A percentile compares a stretch with the other conserved stretches of the same genome.
Conservation (phyloP, 2,888 invertebrate species). For the Tetranychus truncatus region DNA sequence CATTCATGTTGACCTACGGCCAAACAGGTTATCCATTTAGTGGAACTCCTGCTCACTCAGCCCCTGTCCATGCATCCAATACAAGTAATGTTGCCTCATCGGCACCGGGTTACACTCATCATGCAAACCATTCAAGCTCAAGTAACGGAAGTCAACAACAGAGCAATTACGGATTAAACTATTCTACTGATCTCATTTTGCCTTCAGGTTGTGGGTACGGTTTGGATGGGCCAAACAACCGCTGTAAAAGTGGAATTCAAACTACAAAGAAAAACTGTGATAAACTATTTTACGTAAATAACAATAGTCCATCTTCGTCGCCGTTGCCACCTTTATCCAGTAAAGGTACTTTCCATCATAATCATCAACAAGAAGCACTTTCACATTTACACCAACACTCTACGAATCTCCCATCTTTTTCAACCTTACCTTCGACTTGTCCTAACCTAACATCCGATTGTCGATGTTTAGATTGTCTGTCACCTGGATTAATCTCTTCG, state of each 20-base stretch:
- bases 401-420: neutral
- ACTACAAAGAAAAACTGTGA: neutral
- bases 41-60: neutral
- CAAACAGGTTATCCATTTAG: neutral
- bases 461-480: constrained; percentile 20
- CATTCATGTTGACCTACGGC: neutral
- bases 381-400: neutral
- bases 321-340: neutral
- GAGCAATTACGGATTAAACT: constrained; percentile 1
- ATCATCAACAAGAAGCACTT: neutral
- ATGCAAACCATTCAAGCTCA: constrained; percentile 1
- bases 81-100: neutral
- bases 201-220: neutral
- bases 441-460: constrained; percentile 24
- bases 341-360: neutral
- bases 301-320: neutral
- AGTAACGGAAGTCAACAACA: neutral
- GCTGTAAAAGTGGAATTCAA: neutral
- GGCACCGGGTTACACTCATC: neutral
- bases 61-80: neutral
- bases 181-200: constrained; percentile 1
- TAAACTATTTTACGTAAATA: neutral
- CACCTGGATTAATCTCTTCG: constrained; percentile 25
- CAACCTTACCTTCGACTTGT: constrained; percentile 8
- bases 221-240: neutral